Conservation (phyloP, 2,113 vertebrate genomes). For the Patagioenas fasciata region DNA sequence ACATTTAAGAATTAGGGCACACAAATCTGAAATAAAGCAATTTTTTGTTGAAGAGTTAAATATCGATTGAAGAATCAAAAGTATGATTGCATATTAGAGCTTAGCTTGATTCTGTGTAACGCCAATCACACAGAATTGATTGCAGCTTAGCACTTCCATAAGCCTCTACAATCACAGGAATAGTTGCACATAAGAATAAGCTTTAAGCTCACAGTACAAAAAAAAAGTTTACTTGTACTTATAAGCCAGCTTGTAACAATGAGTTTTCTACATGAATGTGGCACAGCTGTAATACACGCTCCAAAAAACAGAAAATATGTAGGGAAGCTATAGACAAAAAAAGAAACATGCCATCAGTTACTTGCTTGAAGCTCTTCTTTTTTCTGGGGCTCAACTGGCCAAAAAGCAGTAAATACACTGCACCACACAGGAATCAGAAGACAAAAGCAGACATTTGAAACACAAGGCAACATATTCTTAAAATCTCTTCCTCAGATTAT, state of each 20-base stretch:
- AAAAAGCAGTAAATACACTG: constrained; percentile 95
- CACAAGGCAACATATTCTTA: constrained; percentile 63
- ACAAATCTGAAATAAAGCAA: not conserved
- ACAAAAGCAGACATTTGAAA: constrained; percentile 85
- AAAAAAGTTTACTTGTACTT: constrained; percentile 68
- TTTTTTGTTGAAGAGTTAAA: not conserved
- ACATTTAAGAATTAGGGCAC: not conserved
- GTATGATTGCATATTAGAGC: not conserved
- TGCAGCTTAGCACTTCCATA: constrained; percentile 20
- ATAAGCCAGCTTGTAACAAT: constrained; percentile 66
- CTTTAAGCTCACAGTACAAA: constrained; percentile 25
- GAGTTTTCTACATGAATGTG: constrained; percentile 77
- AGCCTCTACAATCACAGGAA: constrained; percentile 43
- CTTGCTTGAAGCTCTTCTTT: constrained; percentile 98
- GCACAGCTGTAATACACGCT: constrained; percentile 72
- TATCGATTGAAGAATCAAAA: not conserved
- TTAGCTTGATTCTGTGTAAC: constrained; percentile 31
- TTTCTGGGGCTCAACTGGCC: constrained; percentile 93
- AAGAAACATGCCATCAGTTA: constrained; percentile 93
- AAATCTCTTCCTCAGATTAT: constrained; percentile 55
- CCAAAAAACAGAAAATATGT: constrained; percentile 75
- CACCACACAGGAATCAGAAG: constrained; percentile 78
- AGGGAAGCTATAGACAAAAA: constrained; percentile 79
- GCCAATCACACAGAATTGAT: not conserved
- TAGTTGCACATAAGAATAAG: constrained; percentile 2